phyloP scores from a whole-genome alignment of 2,113 vertebrate species.

The Sapajus apella region DNA sequence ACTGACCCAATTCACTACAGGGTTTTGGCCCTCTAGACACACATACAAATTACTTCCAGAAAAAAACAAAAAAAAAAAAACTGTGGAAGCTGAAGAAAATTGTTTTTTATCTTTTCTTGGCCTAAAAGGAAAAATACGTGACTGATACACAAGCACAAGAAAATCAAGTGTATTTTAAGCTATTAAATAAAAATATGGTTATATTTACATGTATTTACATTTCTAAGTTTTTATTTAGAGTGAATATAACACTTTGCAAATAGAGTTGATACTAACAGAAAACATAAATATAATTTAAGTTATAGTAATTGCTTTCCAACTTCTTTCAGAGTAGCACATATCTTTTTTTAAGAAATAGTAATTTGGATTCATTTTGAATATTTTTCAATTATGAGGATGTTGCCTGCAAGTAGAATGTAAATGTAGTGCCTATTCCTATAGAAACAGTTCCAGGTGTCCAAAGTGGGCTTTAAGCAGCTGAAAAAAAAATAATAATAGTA shows the following conservation, averaged over 20 bases:
- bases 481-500: not conserved
- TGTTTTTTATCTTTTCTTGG: not conserved
- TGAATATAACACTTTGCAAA: constrained; percentile 53
- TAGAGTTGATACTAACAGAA: constrained; percentile 46
- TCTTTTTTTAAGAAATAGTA: constrained; percentile 22
- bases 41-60: not conserved
- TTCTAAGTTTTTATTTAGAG: constrained; percentile 45
- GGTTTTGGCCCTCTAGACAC: not conserved
- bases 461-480: not conserved
- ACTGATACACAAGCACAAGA: not conserved
- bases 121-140: not conserved
- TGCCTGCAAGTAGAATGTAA: not conserved
- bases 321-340: not conserved
- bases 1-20: not conserved
- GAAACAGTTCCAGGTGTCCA: not conserved
- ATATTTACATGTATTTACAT: not conserved
- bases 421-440: not conserved
- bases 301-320: constrained; percentile 5
- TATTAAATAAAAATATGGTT: constrained; percentile 40
- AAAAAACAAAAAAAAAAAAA: not conserved
- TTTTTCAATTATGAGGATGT: not conserved
- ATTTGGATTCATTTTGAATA: constrained; percentile 32
- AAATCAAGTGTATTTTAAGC: constrained; percentile 35
- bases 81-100: not conserved
- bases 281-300: constrained; percentile 43